Conservation (phyloP, 2,888 invertebrate genomes). For the Venustoraphidia nigricollis region DNA sequence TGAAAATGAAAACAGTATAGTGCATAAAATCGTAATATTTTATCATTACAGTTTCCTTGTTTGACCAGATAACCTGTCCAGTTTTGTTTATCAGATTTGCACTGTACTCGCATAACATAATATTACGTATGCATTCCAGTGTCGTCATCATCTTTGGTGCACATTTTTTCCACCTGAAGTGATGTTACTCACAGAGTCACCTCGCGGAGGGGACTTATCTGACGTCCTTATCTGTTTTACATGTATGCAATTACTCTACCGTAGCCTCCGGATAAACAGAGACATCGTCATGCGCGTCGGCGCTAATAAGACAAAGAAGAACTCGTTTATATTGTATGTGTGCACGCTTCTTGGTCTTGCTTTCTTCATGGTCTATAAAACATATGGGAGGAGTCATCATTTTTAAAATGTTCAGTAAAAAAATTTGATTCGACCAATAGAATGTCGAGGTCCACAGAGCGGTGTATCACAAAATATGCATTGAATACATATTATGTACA, state of each 20-base stretch:
- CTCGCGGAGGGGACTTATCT: slow-evolving; percentile 17
- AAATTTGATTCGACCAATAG: slow-evolving; percentile 21
- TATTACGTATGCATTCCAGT: no score
- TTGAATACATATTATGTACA: slow-evolving; percentile 12
- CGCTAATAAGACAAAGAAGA: background rate
- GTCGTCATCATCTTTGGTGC: no score
- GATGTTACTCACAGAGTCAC: no score
- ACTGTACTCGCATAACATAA: no score
- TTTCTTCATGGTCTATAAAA: slow-evolving; percentile 19
- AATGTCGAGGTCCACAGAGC: slow-evolving; percentile 16
- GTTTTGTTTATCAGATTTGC: no score
- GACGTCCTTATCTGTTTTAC: slow-evolving; percentile 22
- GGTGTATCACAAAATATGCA: slow-evolving; percentile 22
- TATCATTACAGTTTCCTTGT: no score
- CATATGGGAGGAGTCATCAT: slow-evolving; percentile 18
- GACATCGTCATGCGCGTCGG: background rate
- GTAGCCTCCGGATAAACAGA: slow-evolving; percentile 18
- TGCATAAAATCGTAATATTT: no score
- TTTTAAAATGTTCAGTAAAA: slow-evolving; percentile 19
- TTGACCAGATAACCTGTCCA: no score
- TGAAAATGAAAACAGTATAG: no score
- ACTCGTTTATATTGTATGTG: background rate
- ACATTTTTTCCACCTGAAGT: no score
- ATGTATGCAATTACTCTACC: slow-evolving; percentile 25
- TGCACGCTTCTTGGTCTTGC: no score